These are phyloP conservation scores for Pachycephala philippinensis DNA, from an alignment of 2,113 vertebrate species.

Conservation along the genomic window DNA sequence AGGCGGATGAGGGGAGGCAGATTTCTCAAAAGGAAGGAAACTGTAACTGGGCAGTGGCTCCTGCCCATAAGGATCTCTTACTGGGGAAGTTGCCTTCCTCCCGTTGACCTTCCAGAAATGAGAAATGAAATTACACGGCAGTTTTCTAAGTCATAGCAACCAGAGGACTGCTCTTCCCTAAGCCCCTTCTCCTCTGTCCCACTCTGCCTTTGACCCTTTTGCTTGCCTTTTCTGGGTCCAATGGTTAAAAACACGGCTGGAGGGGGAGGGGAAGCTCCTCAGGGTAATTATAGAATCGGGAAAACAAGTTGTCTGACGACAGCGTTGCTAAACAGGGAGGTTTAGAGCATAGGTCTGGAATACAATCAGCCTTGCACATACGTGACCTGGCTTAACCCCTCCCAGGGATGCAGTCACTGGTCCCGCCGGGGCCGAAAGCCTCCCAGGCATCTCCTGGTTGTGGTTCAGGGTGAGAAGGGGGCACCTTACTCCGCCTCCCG, in stretches of 20 bases:
- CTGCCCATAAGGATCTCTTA: not conserved
- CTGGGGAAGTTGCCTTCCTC: not conserved
- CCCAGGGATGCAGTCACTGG: not conserved
- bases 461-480: not conserved
- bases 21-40: conserved; percentile 54
- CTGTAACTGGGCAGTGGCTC: conserved; percentile 12
- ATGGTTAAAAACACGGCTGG: not conserved
- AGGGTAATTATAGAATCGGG: conserved; percentile 63
- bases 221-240: conserved; percentile 27
- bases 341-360: conserved; percentile 65
- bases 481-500: rapidly evolving
- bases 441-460: not conserved
- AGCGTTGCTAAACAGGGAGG: conserved; percentile 59
- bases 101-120: not conserved
- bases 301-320: conserved; percentile 69
- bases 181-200: not conserved
- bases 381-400: conserved; percentile 50
- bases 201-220: not conserved
- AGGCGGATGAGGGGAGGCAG: not conserved
- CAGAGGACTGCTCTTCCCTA: not conserved
- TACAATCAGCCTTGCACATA: conserved; percentile 54
- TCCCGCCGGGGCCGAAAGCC: not conserved
- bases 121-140: not conserved
- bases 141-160: not conserved
- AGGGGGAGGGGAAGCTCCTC: conserved; percentile 36